phyloP scores from a whole-genome alignment of 53 echinoderm and acorn worm species.

The Holothuria leucospilota region DNA sequence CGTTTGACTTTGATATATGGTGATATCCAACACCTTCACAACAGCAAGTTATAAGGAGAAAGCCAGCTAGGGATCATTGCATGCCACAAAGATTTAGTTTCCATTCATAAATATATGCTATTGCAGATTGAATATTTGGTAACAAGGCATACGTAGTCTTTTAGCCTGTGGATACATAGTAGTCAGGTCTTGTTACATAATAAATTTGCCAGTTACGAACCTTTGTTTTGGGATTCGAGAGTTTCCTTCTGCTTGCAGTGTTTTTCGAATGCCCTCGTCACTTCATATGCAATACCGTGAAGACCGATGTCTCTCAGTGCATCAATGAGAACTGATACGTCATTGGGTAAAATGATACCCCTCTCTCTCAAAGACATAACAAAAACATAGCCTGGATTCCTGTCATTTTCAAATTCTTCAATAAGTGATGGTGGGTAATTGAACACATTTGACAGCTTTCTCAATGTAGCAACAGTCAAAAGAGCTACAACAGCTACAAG shows the following conservation, averaged over 20 bases:
- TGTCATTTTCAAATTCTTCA: not conserved
- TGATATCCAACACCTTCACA: too few species aligned
- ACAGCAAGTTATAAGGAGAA: too few species aligned
- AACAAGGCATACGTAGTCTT: too few species aligned
- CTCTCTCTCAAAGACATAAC: constrained; percentile 9
- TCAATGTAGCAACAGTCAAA: not conserved
- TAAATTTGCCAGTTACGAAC: not conserved
- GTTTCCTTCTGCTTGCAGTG: not conserved
- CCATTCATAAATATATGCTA: too few species aligned
- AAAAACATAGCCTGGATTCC: not conserved
- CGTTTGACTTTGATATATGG: too few species aligned
- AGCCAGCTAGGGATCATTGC: too few species aligned
- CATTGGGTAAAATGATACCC: constrained; percentile 1
- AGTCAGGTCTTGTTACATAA: too few species aligned
- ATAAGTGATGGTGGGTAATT: not conserved
- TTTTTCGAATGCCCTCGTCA: not conserved
- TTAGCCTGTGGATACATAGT: too few species aligned
- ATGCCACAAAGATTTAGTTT: too few species aligned
- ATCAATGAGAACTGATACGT: not conserved
- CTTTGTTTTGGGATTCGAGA: not conserved
- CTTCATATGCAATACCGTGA: not conserved
- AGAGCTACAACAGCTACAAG: not conserved
- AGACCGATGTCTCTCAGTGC: not conserved
- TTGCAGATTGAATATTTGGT: too few species aligned
- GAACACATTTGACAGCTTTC: not conserved